These are phyloP conservation scores for Terrapene triunguis DNA, from an alignment of 2,113 vertebrate genomes.

Conservation along the genomic window DNA sequence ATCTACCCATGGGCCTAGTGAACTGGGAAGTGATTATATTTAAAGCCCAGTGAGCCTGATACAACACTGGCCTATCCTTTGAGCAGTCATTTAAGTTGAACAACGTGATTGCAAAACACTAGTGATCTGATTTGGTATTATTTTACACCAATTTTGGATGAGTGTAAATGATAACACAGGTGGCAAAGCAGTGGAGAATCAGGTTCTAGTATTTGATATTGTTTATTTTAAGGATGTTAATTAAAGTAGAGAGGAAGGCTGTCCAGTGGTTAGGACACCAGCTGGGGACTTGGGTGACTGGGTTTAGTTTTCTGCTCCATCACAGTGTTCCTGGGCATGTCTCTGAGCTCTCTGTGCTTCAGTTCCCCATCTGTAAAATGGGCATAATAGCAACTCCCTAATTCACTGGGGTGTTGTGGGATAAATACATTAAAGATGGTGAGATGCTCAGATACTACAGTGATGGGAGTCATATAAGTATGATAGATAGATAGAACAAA, in stretches of 20 bases:
- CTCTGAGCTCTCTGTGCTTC: neutral
- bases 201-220: neutral
- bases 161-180: neutral
- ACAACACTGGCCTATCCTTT: neutral
- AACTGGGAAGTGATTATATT: neutral
- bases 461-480: neutral
- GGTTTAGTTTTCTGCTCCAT: neutral
- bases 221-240: neutral
- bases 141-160: neutral
- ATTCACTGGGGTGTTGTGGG: neutral
- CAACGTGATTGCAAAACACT: neutral
- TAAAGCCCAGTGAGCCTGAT: neutral
- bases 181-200: neutral
- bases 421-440: neutral
- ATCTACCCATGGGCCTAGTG: neutral
- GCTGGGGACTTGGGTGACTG: neutral
- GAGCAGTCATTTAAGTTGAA: neutral
- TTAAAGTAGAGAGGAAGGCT: neutral
- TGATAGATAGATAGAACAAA: neutral
- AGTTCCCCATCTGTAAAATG: neutral
- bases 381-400: neutral
- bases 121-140: neutral
- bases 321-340: neutral
- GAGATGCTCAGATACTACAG: neutral
- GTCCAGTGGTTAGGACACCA: neutral